Base-by-base conservation (phyloP, 2,113 vertebrate species). In the Uria lomvia region DNA sequence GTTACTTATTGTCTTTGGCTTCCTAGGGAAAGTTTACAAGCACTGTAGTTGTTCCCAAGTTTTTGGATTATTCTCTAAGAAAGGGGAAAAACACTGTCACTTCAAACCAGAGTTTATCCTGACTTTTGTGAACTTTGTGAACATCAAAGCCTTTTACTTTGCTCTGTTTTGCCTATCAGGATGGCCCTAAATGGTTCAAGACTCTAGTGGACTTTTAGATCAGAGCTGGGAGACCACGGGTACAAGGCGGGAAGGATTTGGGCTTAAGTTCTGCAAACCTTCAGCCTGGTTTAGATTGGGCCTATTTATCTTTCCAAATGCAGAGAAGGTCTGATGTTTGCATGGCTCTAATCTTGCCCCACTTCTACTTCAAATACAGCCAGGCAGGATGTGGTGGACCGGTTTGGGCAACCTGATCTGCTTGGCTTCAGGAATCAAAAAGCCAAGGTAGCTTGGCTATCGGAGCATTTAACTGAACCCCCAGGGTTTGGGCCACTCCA, bases 1-100 rank as follows among this genome's bases (percentile, higher is more conserved):
- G 62, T 96, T 90, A 87, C 67, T 91, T 94, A 82, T 96, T 89
- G 91, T 95, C 89, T 96, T 97, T 94, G 91, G 87, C 84, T 88
- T 88, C 67, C 34, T 71, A 92, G 56, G 58, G 77, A 82, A 78
- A 96, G 86, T 93, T 93, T 92, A 87, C 83, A 91, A 90, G 76
- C 68, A 79, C 83, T 6, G 30, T 13, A 11, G 58, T 66, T 85
- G 62, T 92, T 87, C 81, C 58, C 2, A 0, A 75, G 62, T 58
- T 94, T 82, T 90, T 88, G 14, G 91, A 43, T 79, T 85, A 79
- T 45, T 70, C n/a, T 92, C 62, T 47, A 88, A 63, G n/a, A 83
- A 92, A 77, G 26, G 40, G 20, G 36, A 71, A 77, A 94, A 92
- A 9, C 45, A 55, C 65, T 75, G 30, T n/a, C 65, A 92, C 75